Percentiles rank a stretch among this genome's conserved stretches.
These are phyloP conservation scores for Ifrita kowaldi DNA, from an alignment of 2,113 vertebrate genomes.

Conservation along the genomic window DNA sequence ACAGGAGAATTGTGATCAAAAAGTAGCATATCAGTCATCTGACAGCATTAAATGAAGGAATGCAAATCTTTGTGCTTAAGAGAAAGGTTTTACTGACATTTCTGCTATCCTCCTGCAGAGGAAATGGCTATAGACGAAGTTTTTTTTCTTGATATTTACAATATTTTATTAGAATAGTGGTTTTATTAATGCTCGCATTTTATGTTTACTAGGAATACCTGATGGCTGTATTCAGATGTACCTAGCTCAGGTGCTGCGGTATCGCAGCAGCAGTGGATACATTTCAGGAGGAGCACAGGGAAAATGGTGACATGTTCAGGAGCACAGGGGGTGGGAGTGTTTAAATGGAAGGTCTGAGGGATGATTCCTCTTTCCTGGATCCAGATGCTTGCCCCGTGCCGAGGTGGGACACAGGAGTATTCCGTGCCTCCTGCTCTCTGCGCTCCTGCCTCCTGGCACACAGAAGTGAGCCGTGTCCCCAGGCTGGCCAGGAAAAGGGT, in stretches of 20 bases:
- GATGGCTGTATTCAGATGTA: neutral
- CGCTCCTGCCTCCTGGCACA: neutral
- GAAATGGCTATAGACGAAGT: neutral
- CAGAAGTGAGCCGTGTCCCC: no score
- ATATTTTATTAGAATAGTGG: neutral
- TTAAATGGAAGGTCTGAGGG: neutral
- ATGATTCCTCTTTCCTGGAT: neutral
- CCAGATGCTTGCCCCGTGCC: accelerated
- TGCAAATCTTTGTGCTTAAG: neutral
- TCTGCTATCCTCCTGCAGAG: neutral
- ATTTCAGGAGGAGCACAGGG: neutral
- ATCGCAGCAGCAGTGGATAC: neutral
- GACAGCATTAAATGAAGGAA: neutral
- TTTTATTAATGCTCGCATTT: neutral
- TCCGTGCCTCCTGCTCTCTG: neutral
- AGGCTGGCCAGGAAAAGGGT: neutral
- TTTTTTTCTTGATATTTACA: neutral
- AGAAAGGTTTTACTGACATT: neutral
- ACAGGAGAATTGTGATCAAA: neutral
- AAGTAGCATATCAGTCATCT: neutral
- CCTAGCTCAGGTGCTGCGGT: neutral
- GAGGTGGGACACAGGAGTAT: neutral
- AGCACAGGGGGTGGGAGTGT: neutral
- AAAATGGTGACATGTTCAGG: neutral
- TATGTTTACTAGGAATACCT: neutral